Conservation (phyloP, 2,113 vertebrate genomes). For the Dromaius novaehollandiae region DNA sequence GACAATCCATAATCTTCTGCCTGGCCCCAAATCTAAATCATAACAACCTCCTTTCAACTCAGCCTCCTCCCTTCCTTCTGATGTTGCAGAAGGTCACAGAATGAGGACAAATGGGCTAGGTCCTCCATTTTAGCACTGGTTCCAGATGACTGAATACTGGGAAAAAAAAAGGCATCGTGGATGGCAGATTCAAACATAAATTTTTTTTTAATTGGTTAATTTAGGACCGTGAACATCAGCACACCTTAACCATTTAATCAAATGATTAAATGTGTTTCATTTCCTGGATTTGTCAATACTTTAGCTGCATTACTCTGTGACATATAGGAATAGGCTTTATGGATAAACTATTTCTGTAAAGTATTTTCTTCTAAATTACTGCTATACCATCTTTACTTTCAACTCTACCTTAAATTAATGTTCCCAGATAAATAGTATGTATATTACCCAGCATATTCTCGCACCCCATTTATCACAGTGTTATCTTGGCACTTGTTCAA, state of each 20-base stretch:
- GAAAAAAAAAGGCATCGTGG: not conserved
- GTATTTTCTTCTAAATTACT: not conserved
- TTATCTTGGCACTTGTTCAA: not conserved
- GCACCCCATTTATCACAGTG: not conserved
- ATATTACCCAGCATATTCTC: not conserved
- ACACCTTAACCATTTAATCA: not conserved
- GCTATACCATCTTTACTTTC: not conserved
- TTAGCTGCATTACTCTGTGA: not conserved
- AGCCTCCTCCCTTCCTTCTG: not conserved
- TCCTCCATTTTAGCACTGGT: not conserved
- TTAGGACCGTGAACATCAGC: not conserved
- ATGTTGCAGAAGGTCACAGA: not conserved
- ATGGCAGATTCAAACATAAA: rapidly evolving
- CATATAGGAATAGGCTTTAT: not conserved
- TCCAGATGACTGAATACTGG: not conserved
- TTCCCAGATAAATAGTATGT: not conserved
- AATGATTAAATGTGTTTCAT: not conserved
- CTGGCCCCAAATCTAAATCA: not conserved
- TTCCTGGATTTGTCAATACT: not conserved
- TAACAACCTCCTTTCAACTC: not conserved
- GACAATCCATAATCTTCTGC: not conserved
- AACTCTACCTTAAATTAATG: not conserved
- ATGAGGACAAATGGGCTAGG: not conserved
- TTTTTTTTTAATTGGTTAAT: not conserved
- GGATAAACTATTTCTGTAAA: not conserved